Base-by-base conservation (phyloP, 2,888 invertebrate genomes). In the Biston stratarius region DNA sequence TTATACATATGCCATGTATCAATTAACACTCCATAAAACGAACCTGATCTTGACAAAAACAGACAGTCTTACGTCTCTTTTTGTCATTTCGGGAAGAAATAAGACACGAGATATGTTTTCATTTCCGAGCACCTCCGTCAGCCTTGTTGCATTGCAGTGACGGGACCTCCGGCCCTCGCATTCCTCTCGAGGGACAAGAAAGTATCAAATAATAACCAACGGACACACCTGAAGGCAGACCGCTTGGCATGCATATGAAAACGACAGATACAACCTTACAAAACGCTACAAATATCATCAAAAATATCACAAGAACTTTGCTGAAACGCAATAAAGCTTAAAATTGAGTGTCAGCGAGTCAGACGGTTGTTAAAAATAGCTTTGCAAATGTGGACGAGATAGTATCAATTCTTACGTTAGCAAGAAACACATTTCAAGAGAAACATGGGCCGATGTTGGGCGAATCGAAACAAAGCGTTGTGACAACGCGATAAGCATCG, bases 401-500 rank as follows among this genome's bases (percentile, higher is more conserved):
- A 89, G 77, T 83, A 92, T 92, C 92, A 84, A 83, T 86, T 83
- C 87, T 90, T 89, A 89, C 88, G 91, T 91, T 92, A 90, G 91
- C 92, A 93, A 92, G 92, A 93, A 92, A 93, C 91, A 92, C 92
- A 92, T 92, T 92, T 91, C 91, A 89, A 87, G 87, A 89, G 91
- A 90, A 91, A 91, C 91, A 91, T 88, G 90, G 87, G 74, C 72
- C 89, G 89, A 89, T 89, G 91, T 86, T 89, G 87, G 86, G 74
- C 89, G 90, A 91, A 89, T 89, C 90, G 90, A 91, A 90, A 92
- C 92, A 92, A 92, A 92, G 92, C 92, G 91, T 86, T 91, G 92
- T 91, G 92, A 92, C 92, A 92, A 83, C 87, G 83, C 81, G 92
- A 92, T 92, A 91, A 88, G 78, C 77, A 92, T 92, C 92, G 87